Percentiles rank a stretch among this genome's conserved stretches.
These are phyloP conservation scores for Rhingia rostrata DNA, from an alignment of 2,888 invertebrate species.

Conservation along the genomic window DNA sequence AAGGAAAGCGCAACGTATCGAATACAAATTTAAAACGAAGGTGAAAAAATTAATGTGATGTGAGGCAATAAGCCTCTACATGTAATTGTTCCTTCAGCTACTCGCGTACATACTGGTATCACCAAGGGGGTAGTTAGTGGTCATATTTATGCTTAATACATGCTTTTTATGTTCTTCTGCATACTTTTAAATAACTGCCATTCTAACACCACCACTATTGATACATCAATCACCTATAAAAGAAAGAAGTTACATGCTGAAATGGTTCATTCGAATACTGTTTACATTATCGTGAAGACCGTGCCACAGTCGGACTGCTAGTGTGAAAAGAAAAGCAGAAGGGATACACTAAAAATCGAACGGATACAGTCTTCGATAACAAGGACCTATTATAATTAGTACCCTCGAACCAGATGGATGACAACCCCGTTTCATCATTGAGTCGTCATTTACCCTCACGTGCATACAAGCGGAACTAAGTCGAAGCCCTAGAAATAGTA, in stretches of 20 bases:
- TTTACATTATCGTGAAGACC: slow-evolving; percentile 55
- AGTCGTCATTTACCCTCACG: slow-evolving; percentile 3
- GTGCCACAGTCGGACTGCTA: slow-evolving; percentile 11
- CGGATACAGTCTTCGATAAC: slow-evolving; percentile 17
- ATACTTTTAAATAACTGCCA: slow-evolving; percentile 50
- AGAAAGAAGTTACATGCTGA: slow-evolving; percentile 66
- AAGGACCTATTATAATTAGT: slow-evolving; percentile 11
- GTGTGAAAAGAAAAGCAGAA: slow-evolving; percentile 1
- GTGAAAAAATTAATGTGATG: slow-evolving; percentile 30
- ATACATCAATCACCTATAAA: slow-evolving; percentile 68
- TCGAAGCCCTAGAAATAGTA: slow-evolving; percentile 59
- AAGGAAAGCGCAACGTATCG: slow-evolving; percentile 4
- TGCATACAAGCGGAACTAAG: slow-evolving; percentile 49
- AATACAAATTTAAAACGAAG: slow-evolving; percentile 18
- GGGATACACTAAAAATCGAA: slow-evolving; percentile 37
- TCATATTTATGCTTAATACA: slow-evolving; percentile 60
- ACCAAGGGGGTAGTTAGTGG: slow-evolving; percentile 29
- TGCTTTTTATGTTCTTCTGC: slow-evolving; percentile 63
- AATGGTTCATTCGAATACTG: slow-evolving; percentile 68
- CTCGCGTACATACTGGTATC: slow-evolving; percentile 9
- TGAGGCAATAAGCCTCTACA: slow-evolving; percentile 58
- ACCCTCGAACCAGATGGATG: background rate
- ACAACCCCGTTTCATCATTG: background rate
- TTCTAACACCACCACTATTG: slow-evolving; percentile 53
- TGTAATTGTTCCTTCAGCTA: slow-evolving; percentile 30